Conservation (phyloP, 2,797 vertebrate species). For the Ptychadena robeensis region DNA sequence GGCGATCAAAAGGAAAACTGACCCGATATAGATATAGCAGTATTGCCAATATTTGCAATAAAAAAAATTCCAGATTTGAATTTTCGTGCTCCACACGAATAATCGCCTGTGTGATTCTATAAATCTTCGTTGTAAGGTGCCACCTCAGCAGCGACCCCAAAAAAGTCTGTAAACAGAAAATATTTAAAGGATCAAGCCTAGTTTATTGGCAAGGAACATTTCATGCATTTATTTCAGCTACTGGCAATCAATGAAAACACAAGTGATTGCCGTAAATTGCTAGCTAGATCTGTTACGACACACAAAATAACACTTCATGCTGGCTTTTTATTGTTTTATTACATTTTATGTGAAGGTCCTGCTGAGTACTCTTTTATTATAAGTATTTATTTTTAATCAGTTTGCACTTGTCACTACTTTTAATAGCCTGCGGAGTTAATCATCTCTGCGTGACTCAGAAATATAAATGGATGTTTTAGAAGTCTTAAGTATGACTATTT, state of each 20-base stretch:
- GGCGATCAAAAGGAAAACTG: too few species aligned
- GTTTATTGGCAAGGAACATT: background rate
- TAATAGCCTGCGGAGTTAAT: constrained; percentile 42
- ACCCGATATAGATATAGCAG: too few species aligned
- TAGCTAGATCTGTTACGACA: constrained; percentile 20
- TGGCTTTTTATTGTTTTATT: constrained; percentile 17
- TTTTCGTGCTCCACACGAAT: too few species aligned
- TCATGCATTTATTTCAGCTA: background rate
- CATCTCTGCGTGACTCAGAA: constrained; percentile 11
- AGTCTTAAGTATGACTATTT: background rate
- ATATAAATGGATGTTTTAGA: background rate
- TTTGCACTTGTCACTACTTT: constrained; percentile 31
- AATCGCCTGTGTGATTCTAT: too few species aligned
- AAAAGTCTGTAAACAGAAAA: too few species aligned
- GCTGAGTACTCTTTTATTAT: constrained; percentile 28
- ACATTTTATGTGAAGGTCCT: constrained; percentile 18
- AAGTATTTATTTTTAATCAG: constrained; percentile 42
- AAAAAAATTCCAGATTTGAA: too few species aligned
- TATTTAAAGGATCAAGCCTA: background rate
- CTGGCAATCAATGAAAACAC: constrained; percentile 16
- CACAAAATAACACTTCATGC: constrained; percentile 16
- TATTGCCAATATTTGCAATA: too few species aligned
- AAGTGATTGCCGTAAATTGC: constrained; percentile 26
- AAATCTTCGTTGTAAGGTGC: too few species aligned
- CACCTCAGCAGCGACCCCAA: too few species aligned